These are phyloP conservation scores for Samia ricini DNA, from an alignment of 1,140 invertebrate species.

Conservation along the genomic window DNA sequence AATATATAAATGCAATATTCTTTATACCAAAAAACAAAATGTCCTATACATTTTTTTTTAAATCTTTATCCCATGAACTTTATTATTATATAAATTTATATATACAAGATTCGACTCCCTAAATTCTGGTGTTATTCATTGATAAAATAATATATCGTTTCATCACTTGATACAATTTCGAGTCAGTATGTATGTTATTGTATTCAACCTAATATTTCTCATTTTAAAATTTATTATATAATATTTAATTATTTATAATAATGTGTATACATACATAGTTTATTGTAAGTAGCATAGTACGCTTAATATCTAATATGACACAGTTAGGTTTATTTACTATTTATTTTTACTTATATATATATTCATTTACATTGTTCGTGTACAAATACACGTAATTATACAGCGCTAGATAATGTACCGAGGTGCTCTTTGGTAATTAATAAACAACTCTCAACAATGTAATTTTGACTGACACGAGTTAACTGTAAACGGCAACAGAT, in stretches of 20 bases:
- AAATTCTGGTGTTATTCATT: constrained; percentile 36
- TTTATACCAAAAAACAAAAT: constrained; percentile 49
- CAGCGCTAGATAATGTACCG: constrained; percentile 43
- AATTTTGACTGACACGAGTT: not conserved
- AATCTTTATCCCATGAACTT: not conserved
- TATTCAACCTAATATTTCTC: constrained; percentile 69
- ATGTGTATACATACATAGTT: constrained; percentile 68
- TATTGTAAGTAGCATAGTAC: constrained; percentile 74
- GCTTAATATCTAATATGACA: constrained; percentile 74
- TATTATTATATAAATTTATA: constrained; percentile 65
- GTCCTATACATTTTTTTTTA: constrained; percentile 39
- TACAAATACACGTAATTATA: constrained; percentile 72
- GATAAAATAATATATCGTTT: constrained; percentile 33
- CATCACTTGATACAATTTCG: constrained; percentile 35
- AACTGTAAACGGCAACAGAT: not conserved
- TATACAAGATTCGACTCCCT: constrained; percentile 50
- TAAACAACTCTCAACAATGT: not conserved
- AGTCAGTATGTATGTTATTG: too few species aligned
- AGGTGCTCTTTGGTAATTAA: constrained; percentile 26
- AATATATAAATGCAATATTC: constrained; percentile 73
- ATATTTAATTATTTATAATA: constrained; percentile 60
- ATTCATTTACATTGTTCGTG: constrained; percentile 63
- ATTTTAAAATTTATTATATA: constrained; percentile 45
- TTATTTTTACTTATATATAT: too few species aligned
- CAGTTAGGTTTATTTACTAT: constrained; percentile 69